Conservation (phyloP, 2,888 invertebrate species). For the Melieria crassipennis region DNA sequence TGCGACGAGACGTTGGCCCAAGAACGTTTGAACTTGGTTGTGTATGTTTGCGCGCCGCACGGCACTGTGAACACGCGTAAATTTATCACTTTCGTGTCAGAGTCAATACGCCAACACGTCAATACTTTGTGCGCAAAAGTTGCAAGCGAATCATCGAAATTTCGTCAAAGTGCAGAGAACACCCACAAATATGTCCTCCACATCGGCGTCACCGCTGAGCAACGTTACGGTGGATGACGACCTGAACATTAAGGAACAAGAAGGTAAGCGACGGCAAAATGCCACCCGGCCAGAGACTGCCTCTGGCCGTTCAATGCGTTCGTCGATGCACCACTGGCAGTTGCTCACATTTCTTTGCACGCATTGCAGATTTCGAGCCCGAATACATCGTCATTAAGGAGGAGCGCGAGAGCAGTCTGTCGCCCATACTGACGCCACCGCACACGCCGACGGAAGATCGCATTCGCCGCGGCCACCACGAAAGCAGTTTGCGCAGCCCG, state of each 20-base stretch:
- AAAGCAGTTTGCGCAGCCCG: slow-evolving; percentile 43
- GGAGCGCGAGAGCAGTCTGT: slow-evolving; percentile 69
- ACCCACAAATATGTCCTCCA: slow-evolving; percentile 62
- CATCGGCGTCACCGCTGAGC: slow-evolving; percentile 65
- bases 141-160: slow-evolving; percentile 32
- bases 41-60: no score
- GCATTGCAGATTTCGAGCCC: slow-evolving; percentile 69
- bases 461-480: slow-evolving; percentile 40
- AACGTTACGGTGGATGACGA: slow-evolving; percentile 67
- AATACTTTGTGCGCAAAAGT: slow-evolving; percentile 22
- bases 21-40: slow-evolving; percentile 25
- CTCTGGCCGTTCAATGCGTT: not conserved
- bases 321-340: no score
- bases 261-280: slow-evolving; percentile 45
- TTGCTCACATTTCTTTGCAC: not conserved
- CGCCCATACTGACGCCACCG: slow-evolving; percentile 76
- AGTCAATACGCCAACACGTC: not conserved
- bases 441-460: slow-evolving; percentile 75
- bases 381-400: slow-evolving; percentile 73
- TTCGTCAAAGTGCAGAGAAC: slow-evolving; percentile 35
- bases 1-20: slow-evolving; percentile 56
- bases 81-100: no score
- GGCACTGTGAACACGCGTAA: no score
- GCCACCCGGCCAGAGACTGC: not conserved
- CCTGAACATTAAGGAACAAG: slow-evolving; percentile 63